These are phyloP conservation scores for Periphyllus acericola DNA, from an alignment of 2,888 invertebrate genomes.

Conservation along the genomic window DNA sequence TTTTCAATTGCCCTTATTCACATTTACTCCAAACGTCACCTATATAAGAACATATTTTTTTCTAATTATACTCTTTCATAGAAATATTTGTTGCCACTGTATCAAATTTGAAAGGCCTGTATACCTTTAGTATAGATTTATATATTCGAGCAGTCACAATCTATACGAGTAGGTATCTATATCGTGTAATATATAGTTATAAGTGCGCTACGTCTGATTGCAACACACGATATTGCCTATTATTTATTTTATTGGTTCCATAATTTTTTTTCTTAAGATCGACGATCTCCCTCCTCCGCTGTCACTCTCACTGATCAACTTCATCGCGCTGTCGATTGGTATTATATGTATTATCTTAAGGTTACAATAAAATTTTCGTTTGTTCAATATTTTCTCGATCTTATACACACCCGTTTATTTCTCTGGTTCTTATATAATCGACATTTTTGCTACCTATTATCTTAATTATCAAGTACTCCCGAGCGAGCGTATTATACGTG, in stretches of 20 bases:
- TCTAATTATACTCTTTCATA: too few species aligned
- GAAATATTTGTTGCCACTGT: too few species aligned
- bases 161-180: background rate
- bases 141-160: background rate
- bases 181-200: too few species aligned
- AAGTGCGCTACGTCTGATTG: too few species aligned
- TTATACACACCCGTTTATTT: background rate
- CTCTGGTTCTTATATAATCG: background rate
- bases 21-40: too few species aligned
- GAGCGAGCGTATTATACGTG: background rate
- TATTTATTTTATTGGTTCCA: too few species aligned
- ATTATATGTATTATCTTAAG: background rate
- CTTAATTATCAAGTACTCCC: background rate
- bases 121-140: background rate
- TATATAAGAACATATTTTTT: too few species aligned
- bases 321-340: background rate
- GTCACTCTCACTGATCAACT: background rate
- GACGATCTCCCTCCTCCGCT: background rate
- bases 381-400: background rate
- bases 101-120: background rate
- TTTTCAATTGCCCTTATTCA: too few species aligned
- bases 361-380: background rate
- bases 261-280: background rate
- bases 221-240: too few species aligned
- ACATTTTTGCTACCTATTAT: background rate